Conservation (phyloP, 2,797 vertebrate species). For the Coregonus sp. region DNA sequence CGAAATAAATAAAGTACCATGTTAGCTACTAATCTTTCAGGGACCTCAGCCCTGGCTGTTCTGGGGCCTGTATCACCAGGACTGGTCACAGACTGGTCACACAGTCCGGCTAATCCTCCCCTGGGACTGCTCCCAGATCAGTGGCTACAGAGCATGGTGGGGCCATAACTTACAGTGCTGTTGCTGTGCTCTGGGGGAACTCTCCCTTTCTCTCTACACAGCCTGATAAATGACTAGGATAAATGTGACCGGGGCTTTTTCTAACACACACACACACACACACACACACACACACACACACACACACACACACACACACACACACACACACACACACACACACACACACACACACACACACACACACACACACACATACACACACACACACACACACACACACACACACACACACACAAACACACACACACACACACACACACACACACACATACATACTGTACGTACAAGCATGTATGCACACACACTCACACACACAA, state of each 20-base stretch:
- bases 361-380: not conserved
- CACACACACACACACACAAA: not conserved
- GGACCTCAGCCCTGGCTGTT: conserved; percentile 11
- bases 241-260: conserved; percentile 52
- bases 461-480: conserved; percentile 6
- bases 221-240: conserved; percentile 68
- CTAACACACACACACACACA: conserved; percentile 1
- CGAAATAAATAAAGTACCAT: not conserved
- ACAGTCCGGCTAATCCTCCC: conserved; percentile 46
- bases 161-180: conserved; percentile 53
- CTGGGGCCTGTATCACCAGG: conserved; percentile 16
- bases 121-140: conserved; percentile 49
- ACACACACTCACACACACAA: not conserved
- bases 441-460: conserved; percentile 6
- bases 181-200: conserved; percentile 47
- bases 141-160: conserved; percentile 36
- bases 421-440: not conserved
- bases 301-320: not conserved
- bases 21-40: not conserved
- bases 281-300: not conserved
- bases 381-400: not conserved
- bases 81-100: conserved; percentile 7
- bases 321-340: conserved; percentile 6
- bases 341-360: not conserved
- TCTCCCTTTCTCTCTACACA: conserved; percentile 31